phyloP scores from a whole-genome alignment of 2,113 vertebrate genomes.

The Microtus pennsylvanicus region DNA sequence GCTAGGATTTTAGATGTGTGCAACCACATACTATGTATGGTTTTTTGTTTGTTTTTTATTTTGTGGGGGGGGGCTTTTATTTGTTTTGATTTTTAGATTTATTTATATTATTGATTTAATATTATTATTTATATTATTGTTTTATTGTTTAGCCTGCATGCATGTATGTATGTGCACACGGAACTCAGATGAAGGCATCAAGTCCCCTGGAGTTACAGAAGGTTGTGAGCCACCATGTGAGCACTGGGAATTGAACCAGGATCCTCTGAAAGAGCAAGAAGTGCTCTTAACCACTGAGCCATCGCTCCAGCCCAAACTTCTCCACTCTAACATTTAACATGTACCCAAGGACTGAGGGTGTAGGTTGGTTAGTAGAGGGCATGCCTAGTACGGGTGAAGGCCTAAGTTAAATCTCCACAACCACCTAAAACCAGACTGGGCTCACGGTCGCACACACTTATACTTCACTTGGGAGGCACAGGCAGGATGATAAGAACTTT shows the following conservation, averaged over 20 bases:
- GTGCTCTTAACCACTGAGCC: not conserved
- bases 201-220: not conserved
- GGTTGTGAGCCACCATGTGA: not conserved
- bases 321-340: not conserved
- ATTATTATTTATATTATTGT: too few relatives aligned
- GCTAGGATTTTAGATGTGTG: not conserved
- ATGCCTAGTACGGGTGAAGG: not conserved
- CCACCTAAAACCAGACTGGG: not conserved
- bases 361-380: not conserved
- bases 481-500: not conserved
- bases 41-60: not conserved
- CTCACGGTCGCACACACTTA: not conserved
- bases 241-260: not conserved
- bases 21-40: too few relatives aligned
- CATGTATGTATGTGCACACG: not conserved
- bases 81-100: not conserved
- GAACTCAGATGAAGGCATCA: not conserved
- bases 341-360: too few relatives aligned
- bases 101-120: not conserved
- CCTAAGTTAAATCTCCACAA: not conserved
- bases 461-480: not conserved
- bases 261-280: not conserved
- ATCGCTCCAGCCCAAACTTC: not conserved
- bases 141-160: not conserved
- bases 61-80: not conserved